phyloP scores from a whole-genome alignment of 1,140 invertebrate genomes.

The Platyscapa corneri region DNA sequence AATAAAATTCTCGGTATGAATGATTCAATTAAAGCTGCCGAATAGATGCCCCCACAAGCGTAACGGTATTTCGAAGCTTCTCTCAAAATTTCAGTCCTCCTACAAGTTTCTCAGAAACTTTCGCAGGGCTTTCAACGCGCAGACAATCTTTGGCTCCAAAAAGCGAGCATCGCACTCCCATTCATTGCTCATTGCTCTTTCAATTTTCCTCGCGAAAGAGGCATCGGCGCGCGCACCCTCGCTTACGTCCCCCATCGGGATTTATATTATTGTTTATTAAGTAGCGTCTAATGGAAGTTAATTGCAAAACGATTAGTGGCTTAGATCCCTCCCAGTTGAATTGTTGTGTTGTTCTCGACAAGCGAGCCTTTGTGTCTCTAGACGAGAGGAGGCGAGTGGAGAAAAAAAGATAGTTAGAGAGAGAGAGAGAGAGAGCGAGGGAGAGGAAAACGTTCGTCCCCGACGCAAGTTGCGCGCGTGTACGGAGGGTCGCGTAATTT shows the following conservation, averaged over 20 bases:
- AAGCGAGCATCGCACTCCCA: background rate
- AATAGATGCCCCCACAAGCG: background rate
- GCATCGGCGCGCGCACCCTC: background rate
- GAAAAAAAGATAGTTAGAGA: background rate
- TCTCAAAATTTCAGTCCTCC: background rate
- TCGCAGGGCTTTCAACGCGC: background rate
- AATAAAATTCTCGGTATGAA: background rate
- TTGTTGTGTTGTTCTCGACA: slow-evolving; percentile 69
- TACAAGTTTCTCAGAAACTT: background rate
- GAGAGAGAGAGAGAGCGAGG: slow-evolving; percentile 7
- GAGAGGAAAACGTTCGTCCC: background rate
- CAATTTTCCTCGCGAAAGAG: background rate
- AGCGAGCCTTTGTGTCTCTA: slow-evolving; percentile 67
- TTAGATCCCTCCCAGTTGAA: slow-evolving; percentile 62
- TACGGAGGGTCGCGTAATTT: slow-evolving; percentile 73
- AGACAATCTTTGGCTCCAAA: background rate
- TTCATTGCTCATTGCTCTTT: background rate
- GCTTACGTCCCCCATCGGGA: background rate
- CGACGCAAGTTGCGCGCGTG: background rate
- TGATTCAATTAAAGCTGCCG: background rate
- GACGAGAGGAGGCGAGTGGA: slow-evolving; percentile 6
- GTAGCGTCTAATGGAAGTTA: slow-evolving; percentile 73
- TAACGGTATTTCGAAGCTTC: background rate
- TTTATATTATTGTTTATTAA: slow-evolving; percentile 62
- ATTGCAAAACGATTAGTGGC: slow-evolving; percentile 73